Conservation (phyloP, 2,113 vertebrate species). For the Triplophysa rosa region DNA sequence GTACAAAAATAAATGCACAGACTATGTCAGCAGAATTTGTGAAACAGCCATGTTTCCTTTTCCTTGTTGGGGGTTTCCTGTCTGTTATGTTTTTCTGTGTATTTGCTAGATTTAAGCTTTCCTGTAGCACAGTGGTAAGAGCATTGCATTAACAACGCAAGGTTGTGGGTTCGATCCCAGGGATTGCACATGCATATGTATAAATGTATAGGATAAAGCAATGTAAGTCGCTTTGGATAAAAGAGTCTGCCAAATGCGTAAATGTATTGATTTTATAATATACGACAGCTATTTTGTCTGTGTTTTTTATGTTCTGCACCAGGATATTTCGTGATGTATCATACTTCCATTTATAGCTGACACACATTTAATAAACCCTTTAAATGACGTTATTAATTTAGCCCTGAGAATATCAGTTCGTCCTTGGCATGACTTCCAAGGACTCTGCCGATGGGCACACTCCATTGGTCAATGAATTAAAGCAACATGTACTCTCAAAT, state of each 20-base stretch:
- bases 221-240: too few relatives aligned
- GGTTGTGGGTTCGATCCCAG: too few relatives aligned
- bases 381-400: background rate
- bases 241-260: too few relatives aligned
- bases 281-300: conserved; percentile 14
- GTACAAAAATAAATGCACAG: background rate
- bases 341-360: background rate
- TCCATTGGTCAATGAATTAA: conserved; percentile 13
- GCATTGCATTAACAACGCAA: too few relatives aligned
- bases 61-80: background rate
- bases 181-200: too few relatives aligned
- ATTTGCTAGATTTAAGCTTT: too few relatives aligned
- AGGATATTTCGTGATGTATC: background rate
- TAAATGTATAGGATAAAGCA: too few relatives aligned
- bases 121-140: too few relatives aligned
- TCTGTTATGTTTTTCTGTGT: background rate
- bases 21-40: background rate
- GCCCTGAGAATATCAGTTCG: background rate
- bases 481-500: conserved; percentile 6
- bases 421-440: background rate
- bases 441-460: conserved; percentile 19
- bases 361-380: background rate
- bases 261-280: conserved; percentile 30
- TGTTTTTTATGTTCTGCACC: conserved; percentile 5
- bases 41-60: background rate